These are phyloP conservation scores for Nomada ferruginata DNA, from an alignment of 2,888 invertebrate genomes.

Conservation along the genomic window DNA sequence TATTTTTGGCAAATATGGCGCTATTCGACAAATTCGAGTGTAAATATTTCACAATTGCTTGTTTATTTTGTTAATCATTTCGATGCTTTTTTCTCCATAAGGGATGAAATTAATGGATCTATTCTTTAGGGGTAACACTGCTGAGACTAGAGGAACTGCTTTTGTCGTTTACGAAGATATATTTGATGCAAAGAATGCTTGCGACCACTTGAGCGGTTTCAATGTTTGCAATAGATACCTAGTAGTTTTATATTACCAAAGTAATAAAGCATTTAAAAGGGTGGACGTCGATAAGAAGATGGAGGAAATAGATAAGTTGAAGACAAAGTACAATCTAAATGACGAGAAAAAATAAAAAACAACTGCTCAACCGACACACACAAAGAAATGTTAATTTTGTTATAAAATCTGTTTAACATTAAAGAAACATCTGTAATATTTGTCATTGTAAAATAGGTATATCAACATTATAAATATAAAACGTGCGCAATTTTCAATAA, in stretches of 20 bases:
- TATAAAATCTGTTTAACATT: background rate
- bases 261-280: slow-evolving; percentile 97
- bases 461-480: slow-evolving; percentile 2
- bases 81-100: background rate
- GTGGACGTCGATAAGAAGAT: slow-evolving; percentile 97
- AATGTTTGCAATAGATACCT: slow-evolving; percentile 99
- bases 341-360: slow-evolving; percentile 79
- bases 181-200: slow-evolving; percentile 99
- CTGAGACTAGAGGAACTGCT: slow-evolving; percentile 99
- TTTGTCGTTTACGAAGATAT: slow-evolving; percentile 99
- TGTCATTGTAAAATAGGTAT: slow-evolving; percentile 17
- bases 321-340: slow-evolving; percentile 91
- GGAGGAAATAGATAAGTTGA: slow-evolving; percentile 97
- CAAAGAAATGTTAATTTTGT: background rate
- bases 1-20: slow-evolving; percentile 99
- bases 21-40: slow-evolving; percentile 99
- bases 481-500: slow-evolving; percentile 17
- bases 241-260: slow-evolving; percentile 99
- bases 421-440: background rate
- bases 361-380: background rate
- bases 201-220: slow-evolving; percentile 99
- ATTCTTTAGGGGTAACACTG: slow-evolving; percentile 94
- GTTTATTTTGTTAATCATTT: background rate
- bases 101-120: background rate
- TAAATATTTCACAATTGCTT: slow-evolving; percentile 85